These are phyloP conservation scores for Hippocampus abdominalis DNA, from an alignment of 2,113 vertebrate species.

Conservation along the genomic window DNA sequence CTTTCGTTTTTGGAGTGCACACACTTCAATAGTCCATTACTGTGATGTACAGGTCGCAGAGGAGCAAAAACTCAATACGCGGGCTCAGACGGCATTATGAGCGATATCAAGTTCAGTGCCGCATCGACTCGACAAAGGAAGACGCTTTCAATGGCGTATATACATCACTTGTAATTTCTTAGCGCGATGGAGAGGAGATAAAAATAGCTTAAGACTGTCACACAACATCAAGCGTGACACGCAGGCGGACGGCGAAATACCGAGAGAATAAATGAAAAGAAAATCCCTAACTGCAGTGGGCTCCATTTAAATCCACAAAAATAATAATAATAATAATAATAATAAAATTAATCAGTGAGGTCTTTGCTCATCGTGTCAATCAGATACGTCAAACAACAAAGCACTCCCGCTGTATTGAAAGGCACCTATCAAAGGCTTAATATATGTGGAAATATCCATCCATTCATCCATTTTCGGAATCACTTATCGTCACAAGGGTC, in stretches of 20 bases:
- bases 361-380: constrained; percentile 24
- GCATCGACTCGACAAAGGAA: constrained; percentile 35
- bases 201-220: constrained; percentile 58
- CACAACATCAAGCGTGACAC: constrained; percentile 49
- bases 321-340: constrained; percentile 7
- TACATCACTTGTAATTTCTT: constrained; percentile 54
- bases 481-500: too few relatives aligned
- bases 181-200: constrained; percentile 39
- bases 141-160: constrained; percentile 39
- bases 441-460: too few relatives aligned
- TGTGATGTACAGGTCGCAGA: constrained; percentile 66
- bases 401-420: neutral
- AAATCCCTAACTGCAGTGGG: constrained; percentile 37
- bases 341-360: constrained; percentile 17
- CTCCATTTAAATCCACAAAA: constrained; percentile 52
- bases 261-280: constrained; percentile 56
- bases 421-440: too few relatives aligned
- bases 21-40: constrained; percentile 63
- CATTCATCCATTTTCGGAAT: too few relatives aligned
- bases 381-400: constrained; percentile 30
- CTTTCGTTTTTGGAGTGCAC: constrained; percentile 43
- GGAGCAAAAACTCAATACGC: constrained; percentile 61
- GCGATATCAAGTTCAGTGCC: constrained; percentile 53
- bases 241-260: constrained; percentile 38
- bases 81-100: constrained; percentile 50